Percentiles rank a stretch among this genome's conserved stretches.
phyloP scores from a whole-genome alignment of 1,140 invertebrate genomes.

The Sycophila sp. region DNA sequence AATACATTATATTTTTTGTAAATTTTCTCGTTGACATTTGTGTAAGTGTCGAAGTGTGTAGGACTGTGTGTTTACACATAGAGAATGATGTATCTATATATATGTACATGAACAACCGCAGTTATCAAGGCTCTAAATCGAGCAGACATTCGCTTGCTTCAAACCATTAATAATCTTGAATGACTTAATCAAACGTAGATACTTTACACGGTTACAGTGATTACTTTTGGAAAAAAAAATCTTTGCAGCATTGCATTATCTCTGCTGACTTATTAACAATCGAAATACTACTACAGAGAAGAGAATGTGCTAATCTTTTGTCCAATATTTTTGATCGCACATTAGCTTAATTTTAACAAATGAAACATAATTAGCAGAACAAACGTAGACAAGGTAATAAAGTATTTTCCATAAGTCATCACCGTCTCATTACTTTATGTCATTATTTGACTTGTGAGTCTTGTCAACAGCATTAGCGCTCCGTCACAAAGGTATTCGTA shows the following conservation, averaged over 20 bases:
- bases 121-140: conserved; percentile 25
- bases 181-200: background rate
- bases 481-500: background rate
- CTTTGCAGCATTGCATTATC: too few species aligned
- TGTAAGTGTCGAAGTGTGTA: conserved; percentile 14
- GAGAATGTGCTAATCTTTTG: too few species aligned
- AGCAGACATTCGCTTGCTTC: background rate
- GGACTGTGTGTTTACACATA: conserved; percentile 27
- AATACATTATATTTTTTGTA: conserved; percentile 12
- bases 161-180: conserved; percentile 4
- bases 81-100: conserved; percentile 36
- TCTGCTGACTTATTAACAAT: too few species aligned
- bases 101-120: conserved; percentile 35
- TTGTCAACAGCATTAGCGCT: background rate
- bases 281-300: too few species aligned
- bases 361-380: background rate
- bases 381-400: background rate
- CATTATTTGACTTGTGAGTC: background rate
- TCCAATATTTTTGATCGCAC: too few species aligned
- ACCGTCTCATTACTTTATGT: background rate
- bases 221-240: conserved; percentile 25
- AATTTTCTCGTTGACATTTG: conserved; percentile 2
- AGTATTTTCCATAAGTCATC: background rate
- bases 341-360: too few species aligned
- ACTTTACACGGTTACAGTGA: background rate